Evolutionary conservation across 2,888 invertebrate species (phyloP).

Genomic region (Andrena flavipes): DNA sequence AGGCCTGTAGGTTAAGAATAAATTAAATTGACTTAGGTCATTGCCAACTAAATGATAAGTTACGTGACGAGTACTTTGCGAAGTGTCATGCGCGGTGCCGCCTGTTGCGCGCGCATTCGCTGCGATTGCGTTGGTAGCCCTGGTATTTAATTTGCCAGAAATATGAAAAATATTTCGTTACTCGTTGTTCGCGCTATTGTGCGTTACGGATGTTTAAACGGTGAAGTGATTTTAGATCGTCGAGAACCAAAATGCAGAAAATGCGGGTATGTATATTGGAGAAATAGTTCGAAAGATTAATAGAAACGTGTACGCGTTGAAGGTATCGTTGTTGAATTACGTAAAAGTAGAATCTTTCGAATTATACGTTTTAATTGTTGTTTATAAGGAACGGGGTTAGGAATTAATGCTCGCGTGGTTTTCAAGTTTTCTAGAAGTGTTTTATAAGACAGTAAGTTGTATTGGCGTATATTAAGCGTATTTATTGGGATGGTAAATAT

Average conservation of each 20-base stretch:
- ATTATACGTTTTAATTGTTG: neutral
- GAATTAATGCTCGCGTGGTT: neutral
- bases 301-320: neutral
- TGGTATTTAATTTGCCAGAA: constrained; percentile 3
- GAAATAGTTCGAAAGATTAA: neutral
- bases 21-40: constrained; percentile 14
- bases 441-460: neutral
- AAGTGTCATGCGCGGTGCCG: neutral
- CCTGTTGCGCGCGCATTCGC: neutral
- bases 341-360: neutral
- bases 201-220: neutral
- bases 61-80: neutral
- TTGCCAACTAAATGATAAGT: neutral
- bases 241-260: neutral
- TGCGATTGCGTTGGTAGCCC: neutral
- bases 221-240: neutral
- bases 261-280: neutral
- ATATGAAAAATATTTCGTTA: neutral
- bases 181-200: neutral
- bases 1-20: neutral
- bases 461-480: neutral
- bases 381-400: neutral
- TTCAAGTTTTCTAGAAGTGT: neutral
- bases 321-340: neutral
- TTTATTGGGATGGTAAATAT: neutral